Conservation (phyloP, 2,797 vertebrate genomes). For the Tragopan temminckii region DNA sequence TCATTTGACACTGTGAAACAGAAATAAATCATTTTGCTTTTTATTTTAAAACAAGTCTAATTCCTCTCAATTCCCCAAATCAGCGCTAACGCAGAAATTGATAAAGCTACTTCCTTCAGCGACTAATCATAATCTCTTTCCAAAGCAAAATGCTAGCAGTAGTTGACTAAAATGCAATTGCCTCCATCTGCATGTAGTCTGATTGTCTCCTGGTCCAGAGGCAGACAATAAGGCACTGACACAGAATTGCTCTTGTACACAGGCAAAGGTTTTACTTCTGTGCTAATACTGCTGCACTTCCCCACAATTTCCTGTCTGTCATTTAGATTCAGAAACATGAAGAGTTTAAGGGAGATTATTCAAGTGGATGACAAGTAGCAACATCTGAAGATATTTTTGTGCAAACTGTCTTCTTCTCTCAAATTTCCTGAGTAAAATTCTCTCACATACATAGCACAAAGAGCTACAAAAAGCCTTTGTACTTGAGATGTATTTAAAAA, state of each 20-base stretch:
- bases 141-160: neutral
- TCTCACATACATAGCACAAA: neutral
- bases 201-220: neutral
- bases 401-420: neutral
- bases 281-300: neutral
- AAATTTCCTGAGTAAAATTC: neutral
- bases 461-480: neutral
- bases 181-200: neutral
- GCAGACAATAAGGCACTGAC: neutral
- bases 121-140: neutral
- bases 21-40: neutral
- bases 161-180: neutral
- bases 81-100: neutral
- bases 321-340: neutral
- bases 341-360: neutral
- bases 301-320: neutral
- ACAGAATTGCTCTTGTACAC: neutral
- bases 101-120: neutral
- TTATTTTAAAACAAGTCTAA: neutral
- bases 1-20: neutral
- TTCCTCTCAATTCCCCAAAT: neutral
- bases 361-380: neutral
- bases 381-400: neutral
- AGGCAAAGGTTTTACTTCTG: neutral
- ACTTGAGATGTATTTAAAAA: neutral